phyloP scores from a whole-genome alignment of 2,888 invertebrate species.

The Andrena marginata region DNA sequence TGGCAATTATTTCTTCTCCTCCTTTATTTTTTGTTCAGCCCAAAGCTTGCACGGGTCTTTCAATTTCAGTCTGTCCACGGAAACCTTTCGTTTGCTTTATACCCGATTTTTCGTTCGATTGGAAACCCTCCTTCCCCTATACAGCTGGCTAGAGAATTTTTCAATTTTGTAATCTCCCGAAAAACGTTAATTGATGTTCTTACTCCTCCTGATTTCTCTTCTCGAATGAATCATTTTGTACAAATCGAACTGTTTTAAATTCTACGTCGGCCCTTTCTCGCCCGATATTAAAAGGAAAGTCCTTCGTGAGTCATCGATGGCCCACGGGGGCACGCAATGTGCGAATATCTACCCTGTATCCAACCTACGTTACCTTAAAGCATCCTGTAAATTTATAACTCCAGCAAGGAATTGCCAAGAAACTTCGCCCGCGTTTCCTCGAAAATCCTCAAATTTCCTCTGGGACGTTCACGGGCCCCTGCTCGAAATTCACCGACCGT shows the following conservation, averaged over 20 bases:
- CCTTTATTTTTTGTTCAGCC: neutral
- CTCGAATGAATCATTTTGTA: neutral
- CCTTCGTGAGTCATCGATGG: neutral
- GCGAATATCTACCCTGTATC: neutral
- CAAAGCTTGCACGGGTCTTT: constrained; percentile 11
- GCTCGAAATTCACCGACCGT: constrained; percentile 21
- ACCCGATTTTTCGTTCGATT: constrained; percentile 45
- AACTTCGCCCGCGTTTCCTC: constrained; percentile 13
- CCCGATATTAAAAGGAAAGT: too few species aligned
- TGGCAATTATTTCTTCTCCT: constrained; percentile 15
- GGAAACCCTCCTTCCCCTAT: neutral
- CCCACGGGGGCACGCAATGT: neutral
- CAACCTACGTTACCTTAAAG: constrained; percentile 5
- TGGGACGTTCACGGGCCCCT: constrained; percentile 6
- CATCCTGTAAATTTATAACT: constrained; percentile 14
- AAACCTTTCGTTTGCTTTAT: constrained; percentile 38
- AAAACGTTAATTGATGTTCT: neutral
- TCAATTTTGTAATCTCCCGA: constrained; percentile 52
- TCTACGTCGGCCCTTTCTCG: too few species aligned
- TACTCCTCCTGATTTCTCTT: neutral
- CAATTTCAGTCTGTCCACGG: constrained; percentile 33
- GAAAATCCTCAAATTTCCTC: constrained; percentile 25
- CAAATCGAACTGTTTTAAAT: too few species aligned
- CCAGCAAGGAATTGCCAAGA: neutral
- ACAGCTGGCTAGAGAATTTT: constrained; percentile 18